These are phyloP conservation scores for Irena cyanogastra DNA, from an alignment of 2,113 vertebrate genomes.

Conservation along the genomic window DNA sequence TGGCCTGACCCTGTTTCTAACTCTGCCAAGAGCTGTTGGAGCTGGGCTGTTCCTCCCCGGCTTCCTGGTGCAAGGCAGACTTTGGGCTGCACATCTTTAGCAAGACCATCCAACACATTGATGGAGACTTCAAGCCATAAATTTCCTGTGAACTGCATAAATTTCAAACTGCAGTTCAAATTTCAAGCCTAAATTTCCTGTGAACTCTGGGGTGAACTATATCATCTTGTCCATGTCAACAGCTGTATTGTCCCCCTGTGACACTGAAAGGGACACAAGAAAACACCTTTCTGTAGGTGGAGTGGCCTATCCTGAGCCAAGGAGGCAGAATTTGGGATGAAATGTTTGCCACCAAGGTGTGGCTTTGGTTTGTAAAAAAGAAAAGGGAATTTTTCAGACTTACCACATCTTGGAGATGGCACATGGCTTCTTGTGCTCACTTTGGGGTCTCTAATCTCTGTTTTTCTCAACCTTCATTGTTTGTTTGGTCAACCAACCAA, in stretches of 20 bases:
- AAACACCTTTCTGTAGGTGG: not conserved
- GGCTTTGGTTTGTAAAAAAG: not conserved
- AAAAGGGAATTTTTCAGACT: not conserved
- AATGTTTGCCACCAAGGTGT: not conserved
- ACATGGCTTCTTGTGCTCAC: not conserved
- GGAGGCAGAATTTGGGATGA: not conserved
- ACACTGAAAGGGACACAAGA: not conserved
- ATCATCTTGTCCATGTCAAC: not conserved
- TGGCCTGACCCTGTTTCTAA: not conserved
- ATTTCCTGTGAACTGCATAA: not conserved
- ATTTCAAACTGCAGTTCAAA: too few relatives aligned
- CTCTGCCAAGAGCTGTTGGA: not conserved
- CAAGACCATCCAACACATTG: not conserved
- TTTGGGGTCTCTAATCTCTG: accelerated
- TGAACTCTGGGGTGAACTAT: not conserved
- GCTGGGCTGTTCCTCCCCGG: not conserved
- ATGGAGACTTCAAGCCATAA: not conserved
- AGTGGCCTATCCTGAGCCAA: not conserved
- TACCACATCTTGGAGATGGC: not conserved
- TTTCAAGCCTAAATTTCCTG: too few relatives aligned
- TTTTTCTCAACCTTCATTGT: not conserved
- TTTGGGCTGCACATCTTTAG: not conserved
- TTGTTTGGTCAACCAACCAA: not conserved
- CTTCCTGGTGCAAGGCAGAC: not conserved
- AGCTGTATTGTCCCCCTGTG: accelerated